Conservation (phyloP, 2,888 invertebrate genomes). For the Amaurobius ferox region DNA sequence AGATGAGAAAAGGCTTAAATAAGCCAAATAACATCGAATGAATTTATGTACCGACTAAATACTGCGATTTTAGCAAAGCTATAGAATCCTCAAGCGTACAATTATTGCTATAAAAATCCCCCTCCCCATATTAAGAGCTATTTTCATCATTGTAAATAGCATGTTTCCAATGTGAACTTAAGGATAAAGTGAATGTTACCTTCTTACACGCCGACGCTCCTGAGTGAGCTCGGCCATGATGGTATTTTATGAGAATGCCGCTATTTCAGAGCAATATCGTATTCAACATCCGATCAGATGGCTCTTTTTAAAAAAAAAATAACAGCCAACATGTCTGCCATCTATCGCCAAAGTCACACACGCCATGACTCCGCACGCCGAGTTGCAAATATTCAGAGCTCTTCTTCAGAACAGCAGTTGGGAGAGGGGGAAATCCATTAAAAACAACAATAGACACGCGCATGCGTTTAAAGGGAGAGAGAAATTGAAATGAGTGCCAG, state of each 20-base stretch:
- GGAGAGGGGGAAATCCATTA: not conserved
- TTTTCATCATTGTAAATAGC: no score
- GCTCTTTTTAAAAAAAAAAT: not conserved
- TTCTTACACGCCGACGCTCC: constrained; percentile 50
- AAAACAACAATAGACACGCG: not conserved
- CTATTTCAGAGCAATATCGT: not conserved
- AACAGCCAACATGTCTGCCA: not conserved
- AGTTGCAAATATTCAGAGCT: not conserved
- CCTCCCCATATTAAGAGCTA: no score
- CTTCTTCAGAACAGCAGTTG: not conserved
- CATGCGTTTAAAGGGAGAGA: not conserved
- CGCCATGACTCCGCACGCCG: not conserved
- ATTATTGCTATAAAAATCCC: no score
- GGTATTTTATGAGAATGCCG: not conserved
- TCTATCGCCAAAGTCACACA: not conserved
- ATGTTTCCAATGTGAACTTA: not conserved
- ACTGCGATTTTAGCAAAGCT: no score
- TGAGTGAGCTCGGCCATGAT: constrained; percentile 5
- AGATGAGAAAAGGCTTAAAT: not conserved
- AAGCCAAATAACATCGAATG: no score
- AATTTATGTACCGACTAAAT: no score
- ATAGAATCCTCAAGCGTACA: no score
- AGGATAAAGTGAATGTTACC: constrained; percentile 25
- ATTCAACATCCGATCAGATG: not conserved
- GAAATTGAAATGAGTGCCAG: no score